phyloP scores from a whole-genome alignment of 2,888 invertebrate genomes.

The Morpho achilles region DNA sequence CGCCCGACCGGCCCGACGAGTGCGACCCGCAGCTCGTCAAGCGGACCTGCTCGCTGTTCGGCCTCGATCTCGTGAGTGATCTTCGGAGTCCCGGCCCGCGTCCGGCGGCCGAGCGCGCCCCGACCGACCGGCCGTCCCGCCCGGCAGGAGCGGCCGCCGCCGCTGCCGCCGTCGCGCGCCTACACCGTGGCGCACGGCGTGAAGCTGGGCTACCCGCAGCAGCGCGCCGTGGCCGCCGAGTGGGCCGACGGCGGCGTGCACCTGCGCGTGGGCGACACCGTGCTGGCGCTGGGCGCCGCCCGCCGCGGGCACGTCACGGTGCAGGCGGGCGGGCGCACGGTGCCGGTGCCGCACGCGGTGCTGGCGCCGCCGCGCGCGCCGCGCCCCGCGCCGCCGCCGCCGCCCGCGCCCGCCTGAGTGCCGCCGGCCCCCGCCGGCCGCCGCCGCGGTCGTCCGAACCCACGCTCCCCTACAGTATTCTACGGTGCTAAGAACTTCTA shows the following conservation, averaged over 20 bases:
- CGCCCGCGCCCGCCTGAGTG: slow-evolving; percentile 42
- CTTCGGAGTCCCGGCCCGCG: neutral
- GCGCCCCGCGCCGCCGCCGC: slow-evolving; percentile 45
- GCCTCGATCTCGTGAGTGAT: slow-evolving; percentile 89
- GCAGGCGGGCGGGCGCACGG: slow-evolving; percentile 72
- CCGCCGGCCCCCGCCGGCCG: slow-evolving; percentile 30
- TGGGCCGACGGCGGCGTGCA: slow-evolving; percentile 77
- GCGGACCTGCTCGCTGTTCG: slow-evolving; percentile 93
- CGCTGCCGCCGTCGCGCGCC: slow-evolving; percentile 92
- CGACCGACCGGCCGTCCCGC: neutral
- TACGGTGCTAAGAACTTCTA: no score
- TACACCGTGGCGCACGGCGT: slow-evolving; percentile 95
- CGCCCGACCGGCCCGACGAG: slow-evolving; percentile 90
- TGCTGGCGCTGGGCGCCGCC: slow-evolving; percentile 93
- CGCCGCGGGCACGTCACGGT: slow-evolving; percentile 93
- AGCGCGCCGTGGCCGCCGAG: slow-evolving; percentile 92
- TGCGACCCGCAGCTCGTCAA: slow-evolving; percentile 94
- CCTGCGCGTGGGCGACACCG: slow-evolving; percentile 89
- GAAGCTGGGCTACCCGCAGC: slow-evolving; percentile 95
- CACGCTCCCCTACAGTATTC: no score
- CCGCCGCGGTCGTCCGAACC: slow-evolving; percentile 35
- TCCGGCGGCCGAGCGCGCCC: slow-evolving; percentile 3
- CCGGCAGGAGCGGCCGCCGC: slow-evolving; percentile 91
- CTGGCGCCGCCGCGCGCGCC: slow-evolving; percentile 61
- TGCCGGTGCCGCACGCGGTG: slow-evolving; percentile 66